Evolutionary conservation across 2,888 invertebrate genomes (phyloP).

Genomic region (Melanotus villosus): DNA sequence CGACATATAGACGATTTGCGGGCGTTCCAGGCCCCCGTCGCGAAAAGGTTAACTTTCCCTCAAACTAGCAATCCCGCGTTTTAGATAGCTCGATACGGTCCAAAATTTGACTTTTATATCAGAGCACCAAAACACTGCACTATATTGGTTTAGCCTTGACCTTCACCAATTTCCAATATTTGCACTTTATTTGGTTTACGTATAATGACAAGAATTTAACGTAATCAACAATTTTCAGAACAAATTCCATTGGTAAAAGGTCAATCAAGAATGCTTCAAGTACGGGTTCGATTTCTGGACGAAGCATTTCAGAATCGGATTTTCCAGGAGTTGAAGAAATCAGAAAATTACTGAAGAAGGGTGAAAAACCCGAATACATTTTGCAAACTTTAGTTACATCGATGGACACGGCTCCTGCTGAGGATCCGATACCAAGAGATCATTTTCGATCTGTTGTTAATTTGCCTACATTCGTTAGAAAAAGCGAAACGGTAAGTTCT

Average conservation of each 20-base stretch:
- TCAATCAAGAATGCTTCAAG: slow-evolving; percentile 71
- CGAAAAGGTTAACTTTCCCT: too few relatives aligned
- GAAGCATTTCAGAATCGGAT: slow-evolving; percentile 67
- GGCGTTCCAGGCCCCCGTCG: too few relatives aligned
- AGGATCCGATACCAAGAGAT: slow-evolving; percentile 67
- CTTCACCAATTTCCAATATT: too few relatives aligned
- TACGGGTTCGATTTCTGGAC: slow-evolving; percentile 70
- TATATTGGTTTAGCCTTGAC: too few relatives aligned
- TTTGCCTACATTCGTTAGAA: slow-evolving; percentile 81
- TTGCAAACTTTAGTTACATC: slow-evolving; percentile 75
- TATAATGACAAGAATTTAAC: too few relatives aligned
- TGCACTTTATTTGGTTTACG: too few relatives aligned
- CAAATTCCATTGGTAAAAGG: slow-evolving; percentile 67
- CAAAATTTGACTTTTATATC: too few relatives aligned
- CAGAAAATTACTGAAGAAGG: slow-evolving; percentile 78
- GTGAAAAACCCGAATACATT: slow-evolving; percentile 78
- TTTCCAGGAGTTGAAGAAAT: slow-evolving; percentile 79
- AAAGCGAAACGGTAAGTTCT: slow-evolving; percentile 76
- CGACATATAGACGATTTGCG: too few relatives aligned
- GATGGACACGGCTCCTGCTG: slow-evolving; percentile 68
- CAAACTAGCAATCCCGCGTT: too few relatives aligned
- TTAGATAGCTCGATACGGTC: too few relatives aligned
- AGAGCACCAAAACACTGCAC: too few relatives aligned
- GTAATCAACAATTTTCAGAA: slow-evolving; percentile 48
- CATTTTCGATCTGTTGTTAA: slow-evolving; percentile 78